Percentiles rank a stretch among this genome's conserved stretches.
Evolutionary conservation across 2,113 vertebrate genomes (phyloP).

Genomic region (Mesembrinibis cayennensis): DNA sequence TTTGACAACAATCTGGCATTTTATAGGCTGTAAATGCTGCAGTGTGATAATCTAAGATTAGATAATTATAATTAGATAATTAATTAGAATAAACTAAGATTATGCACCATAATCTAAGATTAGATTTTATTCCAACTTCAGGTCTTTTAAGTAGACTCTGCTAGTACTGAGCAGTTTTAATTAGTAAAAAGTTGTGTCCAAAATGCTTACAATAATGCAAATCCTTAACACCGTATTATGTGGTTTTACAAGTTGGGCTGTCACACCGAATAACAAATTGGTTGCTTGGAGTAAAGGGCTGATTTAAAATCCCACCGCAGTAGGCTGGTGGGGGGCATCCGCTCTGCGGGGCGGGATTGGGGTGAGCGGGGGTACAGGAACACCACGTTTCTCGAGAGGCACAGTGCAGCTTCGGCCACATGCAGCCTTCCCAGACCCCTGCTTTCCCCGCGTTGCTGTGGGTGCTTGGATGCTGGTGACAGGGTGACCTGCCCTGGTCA

Average conservation of each 20-base stretch:
- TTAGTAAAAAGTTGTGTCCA: neutral
- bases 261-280: neutral
- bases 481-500: neutral
- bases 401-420: neutral
- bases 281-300: neutral
- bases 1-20: neutral
- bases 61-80: neutral
- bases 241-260: neutral
- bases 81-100: no score
- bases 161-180: neutral
- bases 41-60: neutral
- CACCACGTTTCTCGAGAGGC: neutral
- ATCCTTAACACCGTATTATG: rapidly evolving
- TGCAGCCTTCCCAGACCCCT: neutral
- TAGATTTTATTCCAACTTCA: neutral
- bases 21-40: neutral
- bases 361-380: neutral
- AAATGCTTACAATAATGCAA: neutral
- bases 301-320: neutral
- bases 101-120: neutral
- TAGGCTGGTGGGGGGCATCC: neutral
- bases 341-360: neutral
- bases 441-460: neutral
- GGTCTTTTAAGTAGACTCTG: neutral
- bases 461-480: no score